phyloP scores from a whole-genome alignment of 2,113 vertebrate species.

The Cairina moschata region DNA sequence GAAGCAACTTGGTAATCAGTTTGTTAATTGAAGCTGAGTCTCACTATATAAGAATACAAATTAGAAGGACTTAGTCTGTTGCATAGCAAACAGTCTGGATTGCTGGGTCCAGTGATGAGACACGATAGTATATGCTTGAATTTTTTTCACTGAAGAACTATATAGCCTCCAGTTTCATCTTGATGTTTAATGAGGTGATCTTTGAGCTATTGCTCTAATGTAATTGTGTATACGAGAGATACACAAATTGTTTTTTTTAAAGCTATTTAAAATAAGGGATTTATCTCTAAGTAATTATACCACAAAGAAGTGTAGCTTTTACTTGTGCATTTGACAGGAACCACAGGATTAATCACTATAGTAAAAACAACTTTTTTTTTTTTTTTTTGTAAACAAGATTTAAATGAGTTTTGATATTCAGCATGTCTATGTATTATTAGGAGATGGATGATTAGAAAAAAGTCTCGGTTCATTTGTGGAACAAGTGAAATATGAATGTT shows the following conservation, averaged over 20 bases:
- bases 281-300: background rate
- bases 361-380: background rate
- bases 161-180: background rate
- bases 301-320: background rate
- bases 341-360: background rate
- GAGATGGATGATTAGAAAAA: background rate
- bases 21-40: slow-evolving; percentile 47
- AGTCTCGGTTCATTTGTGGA: background rate
- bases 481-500: background rate
- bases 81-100: background rate
- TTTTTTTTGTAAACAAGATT: background rate
- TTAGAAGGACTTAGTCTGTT: background rate
- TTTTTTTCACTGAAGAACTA: background rate
- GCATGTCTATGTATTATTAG: background rate
- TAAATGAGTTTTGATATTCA: background rate
- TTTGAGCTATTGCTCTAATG: background rate
- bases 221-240: background rate
- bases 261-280: background rate
- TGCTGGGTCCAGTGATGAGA: background rate
- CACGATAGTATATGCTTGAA: fast-evolving
- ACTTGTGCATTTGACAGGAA: background rate
- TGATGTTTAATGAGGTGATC: background rate
- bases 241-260: background rate
- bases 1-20: background rate
- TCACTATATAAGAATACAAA: slow-evolving; percentile 35